Evolutionary conservation across 2,797 vertebrate species (phyloP), one percentile per base, ranked within the genome.

Genomic region (Allobates femoralis): DNA sequence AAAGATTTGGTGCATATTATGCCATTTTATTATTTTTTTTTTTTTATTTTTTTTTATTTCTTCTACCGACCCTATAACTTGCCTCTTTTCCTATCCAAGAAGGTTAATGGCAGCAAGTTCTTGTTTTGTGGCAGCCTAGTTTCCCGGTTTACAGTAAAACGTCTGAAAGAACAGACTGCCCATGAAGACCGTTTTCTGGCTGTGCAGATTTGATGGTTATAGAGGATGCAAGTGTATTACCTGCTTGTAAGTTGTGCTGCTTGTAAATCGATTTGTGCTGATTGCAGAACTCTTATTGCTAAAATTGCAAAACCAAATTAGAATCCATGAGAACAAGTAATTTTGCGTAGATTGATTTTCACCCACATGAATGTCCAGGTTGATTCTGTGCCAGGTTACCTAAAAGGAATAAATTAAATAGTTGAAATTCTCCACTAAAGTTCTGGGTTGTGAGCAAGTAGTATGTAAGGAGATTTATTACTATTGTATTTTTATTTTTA

Each of bases 291-390:
- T 46, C 83, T 67, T 79, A 58, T 78, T 83, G 51, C 81, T 85
- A 85, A 85, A 85, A 85, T 78, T 76, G 60, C 74, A 85, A 85
- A 85, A 67, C 74, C 62, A 85, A 85, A 85, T 85, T 85, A 79
- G 83, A 85, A 85, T 69, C 46, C 62, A 79, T 78, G 74, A 85
- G 83, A 85, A 76, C 46, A 85, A 79, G 74, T 69, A 77, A 67
- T 78, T 75, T 81, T 81, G 55, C 32, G 37, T 46, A 82, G 69
- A 86, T 86, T 86, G 79, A 86, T 82, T 86, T 86, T 79, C 66
- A 30, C 84, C 79, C 79, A 86, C 58, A 53, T 56, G 19, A 82
- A 76, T 76, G 58, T 82, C 71, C 79, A 82, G 50, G 37, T 67
- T 77, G 60, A 58, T 34, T 83, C 50, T 30, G 23, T 77, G 53